Evolutionary conservation across 1,140 invertebrate species (phyloP), one percentile per base, ranked within the genome.

Genomic region (Bombus picipes): DNA sequence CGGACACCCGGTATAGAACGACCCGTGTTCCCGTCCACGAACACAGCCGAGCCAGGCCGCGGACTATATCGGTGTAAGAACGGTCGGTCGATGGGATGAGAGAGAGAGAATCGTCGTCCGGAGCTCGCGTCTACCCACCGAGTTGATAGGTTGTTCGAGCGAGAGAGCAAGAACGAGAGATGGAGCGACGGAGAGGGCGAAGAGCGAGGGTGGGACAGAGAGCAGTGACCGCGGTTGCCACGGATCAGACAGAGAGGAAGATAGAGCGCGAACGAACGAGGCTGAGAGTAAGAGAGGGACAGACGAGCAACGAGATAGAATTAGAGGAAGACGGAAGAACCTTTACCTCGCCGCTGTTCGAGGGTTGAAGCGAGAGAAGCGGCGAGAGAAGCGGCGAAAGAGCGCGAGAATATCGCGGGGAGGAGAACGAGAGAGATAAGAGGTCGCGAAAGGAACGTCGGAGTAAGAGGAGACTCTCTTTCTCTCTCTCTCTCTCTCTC

Each of bases 61-160:
- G 92, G 91, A 92, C 92, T 91, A 92, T 93, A 94, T 94, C 94
- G 92, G 94, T 94, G 94, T 94, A 95, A 94, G 94, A 94, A 94
- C 94, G 93, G 92, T 92, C 93, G 92, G 90, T 92, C 92, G 93
- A 94, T 95, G 94, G 94, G 93, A 94, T 94, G 94, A 94, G 94
- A 93, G 90, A 91, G 90, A 91, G 94, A 93, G 94, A 95, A 94
- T 93, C 91, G 91, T 87, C 92, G 93, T 94, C 95, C 95, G 93
- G 93, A 92, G 85, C 92, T 89, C 47, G 87, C 94, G 95, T 95
- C 94, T 93, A 95, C 92, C 94, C 92, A 92, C 95, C 94, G 94
- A 95, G 95, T 95, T 95, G 95, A 95, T 95, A 95, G 95, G 94
- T 95, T 95, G 94, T 95, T 94, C 93, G 93, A 93, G 93, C 87